Conservation (phyloP, 2,797 vertebrate genomes). For the Lepidocolaptes lacrymiger region DNA sequence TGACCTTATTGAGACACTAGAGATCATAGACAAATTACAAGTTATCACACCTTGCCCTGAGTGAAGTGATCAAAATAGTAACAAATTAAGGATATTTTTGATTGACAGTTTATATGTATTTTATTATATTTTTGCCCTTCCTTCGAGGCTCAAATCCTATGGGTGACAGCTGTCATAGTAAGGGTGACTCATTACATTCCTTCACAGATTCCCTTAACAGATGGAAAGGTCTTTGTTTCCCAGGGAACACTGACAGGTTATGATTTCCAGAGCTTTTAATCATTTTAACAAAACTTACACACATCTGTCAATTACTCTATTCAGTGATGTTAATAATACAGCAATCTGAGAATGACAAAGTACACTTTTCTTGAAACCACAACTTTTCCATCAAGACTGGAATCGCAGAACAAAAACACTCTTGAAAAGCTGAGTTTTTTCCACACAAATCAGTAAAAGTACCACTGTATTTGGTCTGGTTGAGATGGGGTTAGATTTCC, state of each 20-base stretch:
- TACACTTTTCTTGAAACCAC: conserved; percentile 19
- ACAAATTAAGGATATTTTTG: conserved; percentile 11
- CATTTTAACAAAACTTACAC: conserved; percentile 72
- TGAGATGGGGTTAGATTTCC: background rate
- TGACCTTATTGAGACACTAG: conserved; percentile 6
- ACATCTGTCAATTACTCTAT: conserved; percentile 73
- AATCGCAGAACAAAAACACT: conserved; percentile 4
- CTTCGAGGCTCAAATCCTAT: conserved; percentile 53
- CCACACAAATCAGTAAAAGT: background rate
- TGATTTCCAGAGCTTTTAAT: conserved; percentile 74
- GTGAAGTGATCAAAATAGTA: conserved; percentile 47
- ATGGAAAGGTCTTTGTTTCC: conserved; percentile 73
- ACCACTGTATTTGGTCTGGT: background rate
- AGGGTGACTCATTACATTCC: conserved; percentile 71
- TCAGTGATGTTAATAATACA: conserved; percentile 69
- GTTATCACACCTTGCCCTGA: background rate
- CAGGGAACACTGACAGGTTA: conserved; percentile 68
- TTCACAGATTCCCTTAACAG: conserved; percentile 66
- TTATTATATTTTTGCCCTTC: conserved; percentile 14
- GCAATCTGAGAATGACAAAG: conserved; percentile 56
- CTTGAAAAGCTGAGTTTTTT: background rate
- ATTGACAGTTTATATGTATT: background rate
- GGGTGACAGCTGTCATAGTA: conserved; percentile 73
- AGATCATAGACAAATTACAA: conserved; percentile 42
- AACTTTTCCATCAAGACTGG: conserved; percentile 37